These are phyloP conservation scores for Brevipalpus yothersi DNA, from an alignment of 1,140 invertebrate genomes.

Conservation along the genomic window DNA sequence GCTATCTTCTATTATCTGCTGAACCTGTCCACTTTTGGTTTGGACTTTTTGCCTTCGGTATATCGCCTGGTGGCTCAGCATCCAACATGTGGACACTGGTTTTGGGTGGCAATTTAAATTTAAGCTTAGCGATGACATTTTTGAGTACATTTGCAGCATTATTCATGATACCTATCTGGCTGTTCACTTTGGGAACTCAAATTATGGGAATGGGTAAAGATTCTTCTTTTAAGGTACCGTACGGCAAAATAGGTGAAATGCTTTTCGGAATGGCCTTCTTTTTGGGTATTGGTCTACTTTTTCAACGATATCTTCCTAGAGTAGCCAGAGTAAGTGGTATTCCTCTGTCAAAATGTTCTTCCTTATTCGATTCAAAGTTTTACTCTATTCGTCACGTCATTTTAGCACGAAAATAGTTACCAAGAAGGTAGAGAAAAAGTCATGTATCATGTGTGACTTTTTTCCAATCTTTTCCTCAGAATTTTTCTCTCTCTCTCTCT, in stretches of 20 bases:
- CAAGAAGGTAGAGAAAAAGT: too few relatives aligned
- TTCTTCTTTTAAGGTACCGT: slow-evolving; percentile 47
- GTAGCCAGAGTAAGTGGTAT: slow-evolving; percentile 22
- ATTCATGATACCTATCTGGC: slow-evolving; percentile 78
- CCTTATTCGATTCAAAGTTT: too few relatives aligned
- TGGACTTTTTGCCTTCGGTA: slow-evolving; percentile 73
- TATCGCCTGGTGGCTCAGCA: slow-evolving; percentile 67
- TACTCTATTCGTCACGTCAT: too few relatives aligned
- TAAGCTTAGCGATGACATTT: slow-evolving; percentile 78
- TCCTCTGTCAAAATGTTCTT: too few relatives aligned
- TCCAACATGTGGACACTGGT: slow-evolving; percentile 87
- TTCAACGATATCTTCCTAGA: slow-evolving; percentile 30
- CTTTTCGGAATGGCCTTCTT: slow-evolving; percentile 57
- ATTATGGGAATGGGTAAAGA: slow-evolving; percentile 34
- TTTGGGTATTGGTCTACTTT: slow-evolving; percentile 43
- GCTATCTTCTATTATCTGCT: slow-evolving; percentile 24
- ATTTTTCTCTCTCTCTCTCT: too few relatives aligned
- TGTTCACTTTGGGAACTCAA: slow-evolving; percentile 59
- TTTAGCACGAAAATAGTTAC: too few relatives aligned
- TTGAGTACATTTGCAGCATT: slow-evolving; percentile 59
- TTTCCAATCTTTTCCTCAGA: too few relatives aligned
- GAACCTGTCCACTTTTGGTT: slow-evolving; percentile 37
- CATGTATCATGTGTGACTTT: too few relatives aligned
- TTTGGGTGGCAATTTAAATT: slow-evolving; percentile 56
- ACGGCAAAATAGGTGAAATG: slow-evolving; percentile 43